Base-by-base conservation (phyloP, 2,797 vertebrate species). In the Alosa sapidissima region DNA sequence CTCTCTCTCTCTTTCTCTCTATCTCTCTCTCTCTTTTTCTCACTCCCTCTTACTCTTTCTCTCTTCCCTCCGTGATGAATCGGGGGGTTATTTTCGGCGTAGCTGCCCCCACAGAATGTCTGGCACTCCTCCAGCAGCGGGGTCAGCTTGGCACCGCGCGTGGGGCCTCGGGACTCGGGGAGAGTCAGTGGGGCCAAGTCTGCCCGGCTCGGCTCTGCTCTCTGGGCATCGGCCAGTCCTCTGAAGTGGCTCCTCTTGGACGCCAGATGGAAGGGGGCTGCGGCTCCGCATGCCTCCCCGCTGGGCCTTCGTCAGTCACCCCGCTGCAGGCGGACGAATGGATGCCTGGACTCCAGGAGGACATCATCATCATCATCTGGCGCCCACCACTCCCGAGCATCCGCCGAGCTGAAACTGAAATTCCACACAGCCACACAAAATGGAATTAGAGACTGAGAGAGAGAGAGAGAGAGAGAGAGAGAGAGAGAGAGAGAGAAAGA, bases 241-340 rank as follows among this genome's bases (percentile, higher is more conserved):
- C 89, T 91, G 90, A 93, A 92, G 91, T 88, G 89, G 87, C 88
- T 91, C 89, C 72, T 93, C 86, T 88, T 91, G 91, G 89, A 91
- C 51, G 75, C 86, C 94, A 95, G 94, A 95, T 94, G 94, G 93
- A 94, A 88, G 90, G 72, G 68, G 90, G 90, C 90, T 85, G 49
- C 87, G 87, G 86, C 87, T 55, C 55, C 33, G 65, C 19, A 21
- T 41, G 19, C 16, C 2, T 72, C 72, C 72, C 72, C 47, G 72
- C 72, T 78, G 72, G 72, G 72, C 16, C 36, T 36, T 45, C 72
- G 72, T 78, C 72, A 47, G 72, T 78, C 72, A 78, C 72, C 72
- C 72, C 16, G 41, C 72, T 78, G 72, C 72, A 47, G 72, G 36
- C 72, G 8, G 5, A 78, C 72, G 8, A 16, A 13, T 36, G 13